Evolutionary conservation across 2,888 invertebrate genomes (phyloP).

Genomic region (Dorcus hopei): DNA sequence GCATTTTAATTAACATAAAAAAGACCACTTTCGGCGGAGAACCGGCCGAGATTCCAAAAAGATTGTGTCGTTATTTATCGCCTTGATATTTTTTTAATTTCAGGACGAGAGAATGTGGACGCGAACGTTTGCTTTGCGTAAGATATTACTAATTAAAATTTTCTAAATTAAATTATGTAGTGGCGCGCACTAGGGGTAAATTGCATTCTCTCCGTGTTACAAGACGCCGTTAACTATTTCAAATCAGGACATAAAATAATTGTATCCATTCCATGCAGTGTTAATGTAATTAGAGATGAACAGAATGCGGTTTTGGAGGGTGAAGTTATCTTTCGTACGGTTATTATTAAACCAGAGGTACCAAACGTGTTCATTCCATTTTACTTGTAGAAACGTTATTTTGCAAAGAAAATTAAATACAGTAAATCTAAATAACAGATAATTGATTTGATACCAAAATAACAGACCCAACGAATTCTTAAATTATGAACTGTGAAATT

Average conservation of each 20-base stretch:
- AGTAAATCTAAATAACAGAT: no score
- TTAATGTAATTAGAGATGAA: slow-evolving; percentile 44
- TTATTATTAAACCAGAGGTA: slow-evolving; percentile 32
- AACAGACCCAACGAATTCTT: no score
- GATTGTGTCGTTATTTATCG: slow-evolving; percentile 13
- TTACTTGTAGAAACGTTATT: no score
- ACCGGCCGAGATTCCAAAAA: slow-evolving; percentile 14
- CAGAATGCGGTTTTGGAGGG: slow-evolving; percentile 37
- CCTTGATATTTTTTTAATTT: not conserved
- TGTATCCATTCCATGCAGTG: slow-evolving; percentile 43
- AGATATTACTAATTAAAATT: not conserved
- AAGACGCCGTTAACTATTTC: slow-evolving; percentile 24
- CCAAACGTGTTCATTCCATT: slow-evolving; percentile 11
- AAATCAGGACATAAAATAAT: slow-evolving; percentile 45
- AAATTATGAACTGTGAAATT: no score
- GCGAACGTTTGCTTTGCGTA: not conserved
- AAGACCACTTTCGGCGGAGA: slow-evolving; percentile 3
- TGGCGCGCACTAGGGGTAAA: not conserved
- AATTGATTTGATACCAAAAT: no score
- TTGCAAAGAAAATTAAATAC: no score
- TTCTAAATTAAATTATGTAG: not conserved
- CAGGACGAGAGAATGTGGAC: not conserved
- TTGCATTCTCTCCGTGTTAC: slow-evolving; percentile 5
- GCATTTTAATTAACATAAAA: slow-evolving; percentile 32
- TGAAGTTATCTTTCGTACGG: slow-evolving; percentile 28